A percentile compares a stretch with the other conserved stretches of the same genome.
Evolutionary conservation across 2,113 vertebrate genomes (phyloP).

Genomic region (Pachycephala philippinensis): DNA sequence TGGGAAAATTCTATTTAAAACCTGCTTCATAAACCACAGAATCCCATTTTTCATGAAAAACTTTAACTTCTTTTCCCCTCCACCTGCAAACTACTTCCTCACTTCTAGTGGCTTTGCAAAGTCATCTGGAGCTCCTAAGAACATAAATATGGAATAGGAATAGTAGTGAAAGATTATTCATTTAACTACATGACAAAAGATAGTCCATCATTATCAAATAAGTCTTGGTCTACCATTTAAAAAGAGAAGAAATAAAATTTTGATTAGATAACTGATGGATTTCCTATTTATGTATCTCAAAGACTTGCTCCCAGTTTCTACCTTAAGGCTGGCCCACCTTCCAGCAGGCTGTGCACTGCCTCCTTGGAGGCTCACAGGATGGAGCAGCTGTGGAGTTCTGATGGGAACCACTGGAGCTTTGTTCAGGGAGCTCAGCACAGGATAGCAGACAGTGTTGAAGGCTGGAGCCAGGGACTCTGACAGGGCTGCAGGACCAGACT

Average conservation of each 20-base stretch:
- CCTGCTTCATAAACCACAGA: neutral
- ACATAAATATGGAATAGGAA: neutral
- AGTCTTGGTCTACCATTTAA: neutral
- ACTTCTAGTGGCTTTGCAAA: neutral
- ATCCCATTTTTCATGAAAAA: neutral
- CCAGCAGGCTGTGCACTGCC: neutral
- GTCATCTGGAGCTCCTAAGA: neutral
- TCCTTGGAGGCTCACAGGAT: neutral
- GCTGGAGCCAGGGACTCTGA: neutral
- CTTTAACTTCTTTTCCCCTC: neutral
- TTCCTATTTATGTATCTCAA: neutral
- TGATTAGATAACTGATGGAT: neutral
- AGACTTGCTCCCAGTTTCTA: neutral
- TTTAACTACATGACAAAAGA: neutral
- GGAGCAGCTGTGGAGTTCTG: neutral
- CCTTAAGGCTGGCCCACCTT: neutral
- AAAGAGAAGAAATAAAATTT: neutral
- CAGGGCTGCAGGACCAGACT: neutral
- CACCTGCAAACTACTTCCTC: neutral
- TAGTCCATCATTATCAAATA: neutral
- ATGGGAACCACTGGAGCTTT: neutral
- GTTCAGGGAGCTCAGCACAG: neutral
- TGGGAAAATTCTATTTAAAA: neutral
- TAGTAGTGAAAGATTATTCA: neutral
- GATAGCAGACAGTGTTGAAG: neutral